Evolutionary conservation across 2,797 vertebrate species (phyloP), one percentile per base, ranked within the genome.

Genomic region (Eospalax fontanierii): DNA sequence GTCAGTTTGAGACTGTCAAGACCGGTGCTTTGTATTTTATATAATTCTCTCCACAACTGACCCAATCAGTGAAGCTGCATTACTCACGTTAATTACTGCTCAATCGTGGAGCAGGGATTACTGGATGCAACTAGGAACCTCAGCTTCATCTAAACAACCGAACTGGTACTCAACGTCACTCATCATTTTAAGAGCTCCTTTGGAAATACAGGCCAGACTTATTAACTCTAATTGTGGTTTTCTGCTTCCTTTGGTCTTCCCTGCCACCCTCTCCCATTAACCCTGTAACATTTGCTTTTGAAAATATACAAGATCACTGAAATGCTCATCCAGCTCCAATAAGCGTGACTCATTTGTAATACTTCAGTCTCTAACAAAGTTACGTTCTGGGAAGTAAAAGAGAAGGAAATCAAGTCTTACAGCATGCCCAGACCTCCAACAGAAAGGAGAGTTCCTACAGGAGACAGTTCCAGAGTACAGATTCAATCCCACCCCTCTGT

Each of bases 251-350:
- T 83, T 90, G 68, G 78, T n/a, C 63, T 75, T 93, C 30, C 28
- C 33, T 68, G 22, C 18, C 38, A 92, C 57, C 14, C 35, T 22
- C 43, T 93, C 14, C 80, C 65, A 97, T 82, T 35, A 91, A 78
- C 30, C 63, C 73, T 71, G 43, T 73, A 89, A 63, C 87, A 93
- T 93, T 80, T 93, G 89, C 92, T 96, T 96, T 88, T 40, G 65
- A 93, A 96, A 96, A 95, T 66, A 78, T 15, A 79, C 26, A 70
- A 43, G 80, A 40, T 78, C 61, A 54, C 4, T 57, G 59, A 89
- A 94, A 89, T 79, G 81, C 9, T 90, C 73, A 75, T 59, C 57
- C 18, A 70, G 54, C 28, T 57, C 82, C 7, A 80, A 46, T 33
- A 95, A 93, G 92, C 24, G 16, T 84, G 96, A 92, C 40, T 80